These are phyloP conservation scores for Palythoa grandis DNA, from an alignment of 92 coral and sea anemone species.

Conservation along the genomic window DNA sequence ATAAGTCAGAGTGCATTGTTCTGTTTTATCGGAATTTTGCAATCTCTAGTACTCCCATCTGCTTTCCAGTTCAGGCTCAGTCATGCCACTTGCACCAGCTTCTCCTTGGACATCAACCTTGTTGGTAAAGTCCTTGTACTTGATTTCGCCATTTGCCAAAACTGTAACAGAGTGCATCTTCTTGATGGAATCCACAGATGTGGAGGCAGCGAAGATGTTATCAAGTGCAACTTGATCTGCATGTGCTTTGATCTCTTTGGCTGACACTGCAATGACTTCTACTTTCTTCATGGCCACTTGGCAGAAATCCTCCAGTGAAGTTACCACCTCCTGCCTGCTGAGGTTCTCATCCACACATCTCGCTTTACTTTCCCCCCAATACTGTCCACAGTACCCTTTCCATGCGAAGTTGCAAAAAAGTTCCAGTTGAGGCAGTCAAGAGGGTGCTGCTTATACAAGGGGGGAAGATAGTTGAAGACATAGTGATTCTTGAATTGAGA, in stretches of 20 bases:
- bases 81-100: slow-evolving; percentile 33
- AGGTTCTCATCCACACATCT: slow-evolving; percentile 65
- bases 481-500: slow-evolving; percentile 62
- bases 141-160: slow-evolving; percentile 45
- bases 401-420: slow-evolving; percentile 60
- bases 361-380: slow-evolving; percentile 55
- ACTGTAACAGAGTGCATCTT: slow-evolving; percentile 50
- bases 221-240: slow-evolving; percentile 40
- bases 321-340: slow-evolving; percentile 54
- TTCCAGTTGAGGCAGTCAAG: slow-evolving; percentile 51
- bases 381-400: slow-evolving; percentile 52
- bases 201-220: slow-evolving; percentile 51
- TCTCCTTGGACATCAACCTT: slow-evolving; percentile 20
- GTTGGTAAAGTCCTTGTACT: slow-evolving; percentile 50
- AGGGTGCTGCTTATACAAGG: slow-evolving; percentile 40
- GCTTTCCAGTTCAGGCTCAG: slow-evolving; percentile 43
- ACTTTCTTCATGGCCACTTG: slow-evolving; percentile 50
- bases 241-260: slow-evolving; percentile 36
- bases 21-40: slow-evolving; percentile 36
- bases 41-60: slow-evolving; percentile 38
- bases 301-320: slow-evolving; percentile 54
- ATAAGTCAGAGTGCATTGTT: slow-evolving; percentile 29
- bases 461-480: slow-evolving; percentile 58
- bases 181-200: slow-evolving; percentile 55
- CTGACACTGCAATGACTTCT: slow-evolving; percentile 50